Conservation (phyloP, 1,140 invertebrate genomes). For the Aethina tumida region DNA sequence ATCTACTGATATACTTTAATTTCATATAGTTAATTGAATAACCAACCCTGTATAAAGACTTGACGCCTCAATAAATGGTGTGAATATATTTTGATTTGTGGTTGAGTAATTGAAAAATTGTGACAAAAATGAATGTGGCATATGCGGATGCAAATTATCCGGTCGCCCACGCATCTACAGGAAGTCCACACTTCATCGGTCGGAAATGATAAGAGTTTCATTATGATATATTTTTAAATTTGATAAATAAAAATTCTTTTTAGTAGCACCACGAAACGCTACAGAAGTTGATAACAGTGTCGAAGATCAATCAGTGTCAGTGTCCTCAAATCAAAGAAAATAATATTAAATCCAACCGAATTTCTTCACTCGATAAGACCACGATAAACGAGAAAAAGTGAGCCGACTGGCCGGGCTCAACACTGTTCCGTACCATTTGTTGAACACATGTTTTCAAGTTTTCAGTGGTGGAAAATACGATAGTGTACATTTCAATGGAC, state of each 20-base stretch:
- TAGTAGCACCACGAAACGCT: slow-evolving; percentile 13
- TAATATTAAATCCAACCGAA: slow-evolving; percentile 10
- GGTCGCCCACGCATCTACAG: slow-evolving; percentile 16
- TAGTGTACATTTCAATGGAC: neutral
- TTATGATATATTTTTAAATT: slow-evolving; percentile 11
- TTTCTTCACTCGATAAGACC: slow-evolving; percentile 8
- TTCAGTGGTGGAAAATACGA: slow-evolving; percentile 10
- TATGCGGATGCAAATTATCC: slow-evolving; percentile 26
- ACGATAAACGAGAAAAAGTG: slow-evolving; percentile 4
- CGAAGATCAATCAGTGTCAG: slow-evolving; percentile 19
- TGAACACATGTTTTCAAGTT: slow-evolving; percentile 18
- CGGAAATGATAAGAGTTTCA: slow-evolving; percentile 23
- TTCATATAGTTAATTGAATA: no score
- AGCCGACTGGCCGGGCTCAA: neutral
- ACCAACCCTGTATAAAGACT: no score
- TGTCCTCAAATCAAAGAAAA: slow-evolving; percentile 14
- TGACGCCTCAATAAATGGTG: no score
- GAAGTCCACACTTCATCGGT: slow-evolving; percentile 20
- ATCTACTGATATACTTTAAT: no score
- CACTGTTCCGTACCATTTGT: slow-evolving; percentile 14
- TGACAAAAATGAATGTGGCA: no score
- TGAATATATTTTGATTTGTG: no score
- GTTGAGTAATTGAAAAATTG: no score
- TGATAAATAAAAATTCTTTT: slow-evolving; percentile 11
- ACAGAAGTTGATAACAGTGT: slow-evolving; percentile 17